Evolutionary conservation across 64 coral and sea anemone genomes (phyloP), one percentile per base, ranked within the genome.

Genomic region (Montipora capricornis): DNA sequence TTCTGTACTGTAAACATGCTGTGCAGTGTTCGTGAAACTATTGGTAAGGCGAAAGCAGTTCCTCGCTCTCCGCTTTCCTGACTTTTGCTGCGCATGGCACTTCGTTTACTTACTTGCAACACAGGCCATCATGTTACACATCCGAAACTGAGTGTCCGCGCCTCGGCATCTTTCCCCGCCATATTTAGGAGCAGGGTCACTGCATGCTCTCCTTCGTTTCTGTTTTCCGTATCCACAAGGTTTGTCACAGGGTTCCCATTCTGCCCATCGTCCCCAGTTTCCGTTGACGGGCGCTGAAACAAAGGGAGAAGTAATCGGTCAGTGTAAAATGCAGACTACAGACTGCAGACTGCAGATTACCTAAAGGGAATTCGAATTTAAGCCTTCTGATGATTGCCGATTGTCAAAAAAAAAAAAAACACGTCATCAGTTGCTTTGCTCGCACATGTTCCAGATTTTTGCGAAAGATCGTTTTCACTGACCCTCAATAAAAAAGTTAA

Each of bases 41-140:
- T 29, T 37, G 37, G 37, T 37, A 37, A 37, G 37, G 37, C 37
- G 37, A 2, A 37, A 37, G 37, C 37, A 37, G 37, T 37, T 37
- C 37, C 37, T 37, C 37, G 37, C 37, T 37, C 37, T 37, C 37
- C 37, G 37, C 37, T 37, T 37, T 37, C 37, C 37, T 37, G 37
- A 37, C 37, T 37, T 37, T 37, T 37, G 37, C 37, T 37, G 37
- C 37, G 37, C 37, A 1, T 37, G 37, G 37, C 47, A 77, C 0
- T 29, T 14, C 8, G 15, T 3, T 57, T 57, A 6, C 19, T 88
- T 73, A 97, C 95, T 93, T n/a, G 51, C 58, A 44, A 68, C 5
- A 59, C 95, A 97, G 0, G 95, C 75, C 14, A 82, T 82, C 95
- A 97, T 97, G 77, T 94, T 97, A 16, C 95, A 97, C 76, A 88